phyloP scores from a whole-genome alignment of 2,888 invertebrate species.

The Andrena camellia region DNA sequence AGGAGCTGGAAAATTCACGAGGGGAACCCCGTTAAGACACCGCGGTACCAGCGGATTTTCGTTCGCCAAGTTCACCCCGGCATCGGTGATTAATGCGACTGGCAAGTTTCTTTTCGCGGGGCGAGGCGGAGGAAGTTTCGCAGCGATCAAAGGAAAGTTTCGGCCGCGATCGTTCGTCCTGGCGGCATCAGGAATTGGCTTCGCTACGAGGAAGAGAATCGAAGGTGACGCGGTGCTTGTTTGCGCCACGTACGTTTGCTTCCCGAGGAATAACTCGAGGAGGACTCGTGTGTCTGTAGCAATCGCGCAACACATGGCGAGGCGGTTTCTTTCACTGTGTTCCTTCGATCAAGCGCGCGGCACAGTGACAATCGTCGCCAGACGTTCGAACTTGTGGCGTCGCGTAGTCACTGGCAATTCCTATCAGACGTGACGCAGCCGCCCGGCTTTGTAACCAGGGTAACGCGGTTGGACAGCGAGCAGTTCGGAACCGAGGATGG shows the following conservation, averaged over 20 bases:
- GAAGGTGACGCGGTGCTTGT: conserved; percentile 14
- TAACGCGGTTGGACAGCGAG: conserved; percentile 3
- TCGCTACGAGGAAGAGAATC: conserved; percentile 15
- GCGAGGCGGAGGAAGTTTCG: background rate
- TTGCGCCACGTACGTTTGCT: background rate
- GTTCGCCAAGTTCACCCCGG: conserved; percentile 44
- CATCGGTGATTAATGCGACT: conserved; percentile 59
- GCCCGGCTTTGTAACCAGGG: conserved; percentile 4
- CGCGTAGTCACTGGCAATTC: conserved; percentile 21
- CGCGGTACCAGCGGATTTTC: conserved; percentile 9
- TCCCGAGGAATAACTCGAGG: background rate
- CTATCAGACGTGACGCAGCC: conserved; percentile 9
- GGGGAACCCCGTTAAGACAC: background rate
- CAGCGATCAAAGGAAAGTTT: conserved; percentile 57
- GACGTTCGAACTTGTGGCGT: background rate
- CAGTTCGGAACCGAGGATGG: background rate
- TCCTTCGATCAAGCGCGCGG: no score
- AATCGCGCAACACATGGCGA: background rate
- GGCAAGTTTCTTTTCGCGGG: conserved; percentile 41
- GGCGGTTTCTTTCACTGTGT: background rate
- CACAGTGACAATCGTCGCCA: background rate
- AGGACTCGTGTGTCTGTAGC: background rate
- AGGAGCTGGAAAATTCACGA: conserved; percentile 55
- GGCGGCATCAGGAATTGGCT: conserved; percentile 17
- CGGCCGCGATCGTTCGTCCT: conserved; percentile 25